Evolutionary conservation across 1,140 invertebrate species (phyloP).

Genomic region (Onthophagus taurus): DNA sequence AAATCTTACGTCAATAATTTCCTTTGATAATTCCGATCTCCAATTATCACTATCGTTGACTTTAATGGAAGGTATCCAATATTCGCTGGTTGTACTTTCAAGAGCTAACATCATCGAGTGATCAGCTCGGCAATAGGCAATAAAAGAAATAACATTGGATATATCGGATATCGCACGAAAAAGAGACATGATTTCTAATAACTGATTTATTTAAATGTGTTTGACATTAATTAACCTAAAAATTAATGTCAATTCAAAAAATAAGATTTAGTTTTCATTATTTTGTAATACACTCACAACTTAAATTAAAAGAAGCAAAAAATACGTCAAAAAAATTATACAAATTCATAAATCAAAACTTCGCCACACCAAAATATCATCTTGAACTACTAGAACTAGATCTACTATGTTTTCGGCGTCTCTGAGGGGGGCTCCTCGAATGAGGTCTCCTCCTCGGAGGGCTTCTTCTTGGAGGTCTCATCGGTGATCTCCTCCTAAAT

Average conservation of each 20-base stretch:
- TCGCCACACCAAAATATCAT: conserved; percentile 46
- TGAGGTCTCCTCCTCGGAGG: conserved; percentile 49
- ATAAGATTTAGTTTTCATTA: no score
- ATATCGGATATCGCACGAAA: conserved; percentile 16
- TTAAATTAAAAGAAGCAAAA: not conserved
- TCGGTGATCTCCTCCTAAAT: conserved; percentile 54
- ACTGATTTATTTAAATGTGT: no score
- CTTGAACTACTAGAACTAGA: conserved; percentile 71
- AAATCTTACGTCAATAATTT: conserved; percentile 8
- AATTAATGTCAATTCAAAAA: no score
- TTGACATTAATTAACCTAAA: no score
- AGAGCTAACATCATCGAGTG: conserved; percentile 23
- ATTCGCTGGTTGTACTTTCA: conserved; percentile 19
- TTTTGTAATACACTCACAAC: no score
- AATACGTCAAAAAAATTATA: not conserved
- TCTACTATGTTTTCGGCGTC: conserved; percentile 66
- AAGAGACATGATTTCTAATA: conserved; percentile 9
- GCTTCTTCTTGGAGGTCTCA: conserved; percentile 40
- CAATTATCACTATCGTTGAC: conserved; percentile 8
- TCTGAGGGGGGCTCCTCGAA: conserved; percentile 49
- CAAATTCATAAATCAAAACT: not conserved
- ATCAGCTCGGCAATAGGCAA: conserved; percentile 22
- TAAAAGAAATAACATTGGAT: conserved; percentile 21
- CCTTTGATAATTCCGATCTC: conserved; percentile 6
- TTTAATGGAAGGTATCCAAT: conserved; percentile 22